phyloP scores from a whole-genome alignment of 2,113 vertebrate species.

The Argyrosomus japonicus region DNA sequence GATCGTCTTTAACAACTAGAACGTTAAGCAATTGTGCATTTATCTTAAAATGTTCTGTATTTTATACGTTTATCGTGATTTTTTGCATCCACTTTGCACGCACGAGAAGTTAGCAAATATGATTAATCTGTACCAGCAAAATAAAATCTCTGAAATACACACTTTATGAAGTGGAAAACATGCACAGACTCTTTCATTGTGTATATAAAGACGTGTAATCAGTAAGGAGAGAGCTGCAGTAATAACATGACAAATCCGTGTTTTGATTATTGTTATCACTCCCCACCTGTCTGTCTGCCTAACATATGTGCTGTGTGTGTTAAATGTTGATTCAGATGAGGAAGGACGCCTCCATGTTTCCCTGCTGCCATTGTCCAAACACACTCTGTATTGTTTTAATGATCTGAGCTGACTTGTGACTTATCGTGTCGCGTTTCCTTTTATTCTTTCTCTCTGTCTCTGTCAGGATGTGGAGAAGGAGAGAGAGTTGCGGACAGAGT shows the following conservation, averaged over 20 bases:
- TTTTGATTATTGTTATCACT: neutral
- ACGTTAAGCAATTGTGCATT: too few species aligned
- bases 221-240: neutral
- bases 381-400: neutral
- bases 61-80: neutral
- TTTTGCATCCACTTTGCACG: neutral
- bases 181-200: too few species aligned
- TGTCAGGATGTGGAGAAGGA: conserved; percentile 95
- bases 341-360: neutral
- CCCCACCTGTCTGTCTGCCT: neutral
- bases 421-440: conserved; percentile 10
- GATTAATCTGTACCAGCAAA: neutral
- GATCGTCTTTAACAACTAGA: too few species aligned
- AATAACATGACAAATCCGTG: neutral
- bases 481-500: conserved; percentile 87
- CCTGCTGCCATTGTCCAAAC: neutral
- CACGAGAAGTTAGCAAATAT: neutral
- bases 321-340: neutral
- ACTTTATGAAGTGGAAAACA: too few species aligned
- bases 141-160: too few species aligned
- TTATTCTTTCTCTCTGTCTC: neutral
- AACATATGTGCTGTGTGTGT: neutral
- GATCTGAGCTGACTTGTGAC: neutral
- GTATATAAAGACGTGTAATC: too few species aligned
- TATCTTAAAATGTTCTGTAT: too few species aligned